These are phyloP conservation scores for Cynoglossus semilaevis DNA, from an alignment of 2,113 vertebrate genomes.

Conservation along the genomic window DNA sequence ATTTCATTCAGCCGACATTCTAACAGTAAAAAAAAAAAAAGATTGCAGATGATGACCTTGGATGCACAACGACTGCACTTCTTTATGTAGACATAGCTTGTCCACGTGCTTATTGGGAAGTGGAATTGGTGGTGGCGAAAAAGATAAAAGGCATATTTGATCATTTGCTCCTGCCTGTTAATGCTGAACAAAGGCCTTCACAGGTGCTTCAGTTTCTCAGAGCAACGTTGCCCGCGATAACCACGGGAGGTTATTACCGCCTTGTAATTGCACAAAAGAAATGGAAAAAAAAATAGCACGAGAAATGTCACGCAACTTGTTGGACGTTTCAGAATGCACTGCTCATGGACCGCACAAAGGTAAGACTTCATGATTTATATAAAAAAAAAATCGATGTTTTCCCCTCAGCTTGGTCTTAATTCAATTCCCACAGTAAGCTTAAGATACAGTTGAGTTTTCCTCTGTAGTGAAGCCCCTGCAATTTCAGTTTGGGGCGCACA, in stretches of 20 bases:
- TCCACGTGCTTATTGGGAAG: constrained; percentile 13
- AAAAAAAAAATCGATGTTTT: no score
- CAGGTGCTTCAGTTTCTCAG: constrained; percentile 46
- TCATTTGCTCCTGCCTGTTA: constrained; percentile 48
- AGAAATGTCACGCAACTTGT: no score
- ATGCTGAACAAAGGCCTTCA: constrained; percentile 40
- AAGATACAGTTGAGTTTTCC: no score
- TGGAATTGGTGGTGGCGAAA: constrained; percentile 7
- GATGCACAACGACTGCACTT: constrained; percentile 30
- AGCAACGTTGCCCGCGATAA: constrained; percentile 22
- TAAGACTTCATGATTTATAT: no score
- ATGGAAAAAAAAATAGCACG: no score
- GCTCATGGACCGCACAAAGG: no score
- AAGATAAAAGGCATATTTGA: constrained; percentile 49
- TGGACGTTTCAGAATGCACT: no score
- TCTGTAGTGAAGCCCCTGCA: no score
- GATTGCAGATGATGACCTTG: constrained; percentile 68
- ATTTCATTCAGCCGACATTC: constrained; percentile 24
- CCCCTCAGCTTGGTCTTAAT: no score
- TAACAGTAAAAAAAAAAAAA: constrained; percentile 17
- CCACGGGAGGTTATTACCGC: constrained; percentile 23
- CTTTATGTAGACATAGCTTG: constrained; percentile 32
- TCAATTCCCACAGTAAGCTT: no score
- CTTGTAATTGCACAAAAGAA: constrained; percentile 35
- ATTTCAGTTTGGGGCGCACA: no score